phyloP scores from a whole-genome alignment of 2,113 vertebrate genomes.

The Picathartes gymnocephalus region DNA sequence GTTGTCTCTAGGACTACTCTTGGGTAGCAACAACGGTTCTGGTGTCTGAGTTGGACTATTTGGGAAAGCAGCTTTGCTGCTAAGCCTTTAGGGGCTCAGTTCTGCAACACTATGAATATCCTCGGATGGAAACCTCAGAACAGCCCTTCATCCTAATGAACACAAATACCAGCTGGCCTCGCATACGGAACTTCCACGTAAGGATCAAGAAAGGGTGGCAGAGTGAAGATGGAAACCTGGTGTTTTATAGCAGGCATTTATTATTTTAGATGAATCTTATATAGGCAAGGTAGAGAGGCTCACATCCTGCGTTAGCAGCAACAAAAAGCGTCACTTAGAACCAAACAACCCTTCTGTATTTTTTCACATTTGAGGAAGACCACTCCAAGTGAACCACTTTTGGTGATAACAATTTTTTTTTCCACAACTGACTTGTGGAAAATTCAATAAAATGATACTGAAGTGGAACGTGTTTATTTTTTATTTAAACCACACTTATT shows the following conservation, averaged over 20 bases:
- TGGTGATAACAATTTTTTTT: not conserved
- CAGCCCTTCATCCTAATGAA: not conserved
- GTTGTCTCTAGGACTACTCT: not conserved
- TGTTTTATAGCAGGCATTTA: not conserved
- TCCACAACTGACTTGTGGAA: not conserved
- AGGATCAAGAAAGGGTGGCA: not conserved
- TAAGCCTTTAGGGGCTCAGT: not conserved
- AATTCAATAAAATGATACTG: not conserved
- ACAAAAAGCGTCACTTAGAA: not conserved
- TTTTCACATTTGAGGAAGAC: not conserved
- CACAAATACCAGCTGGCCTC: not conserved
- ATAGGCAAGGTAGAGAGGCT: not conserved
- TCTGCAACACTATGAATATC: rapidly evolving
- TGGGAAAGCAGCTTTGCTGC: not conserved
- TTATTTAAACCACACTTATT: not conserved
- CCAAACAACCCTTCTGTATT: not conserved
- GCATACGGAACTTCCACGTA: rapidly evolving
- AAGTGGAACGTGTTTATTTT: not conserved
- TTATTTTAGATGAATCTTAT: not conserved
- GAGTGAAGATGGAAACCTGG: not conserved
- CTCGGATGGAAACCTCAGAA: not conserved
- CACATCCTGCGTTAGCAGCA: not conserved
- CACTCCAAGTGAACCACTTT: not conserved
- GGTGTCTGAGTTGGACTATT: not conserved
- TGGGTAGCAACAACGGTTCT: not conserved